A percentile compares a stretch with the other conserved stretches of the same genome.
Conservation (phyloP, 2,888 invertebrate genomes). For the Heteropelma amictum region DNA sequence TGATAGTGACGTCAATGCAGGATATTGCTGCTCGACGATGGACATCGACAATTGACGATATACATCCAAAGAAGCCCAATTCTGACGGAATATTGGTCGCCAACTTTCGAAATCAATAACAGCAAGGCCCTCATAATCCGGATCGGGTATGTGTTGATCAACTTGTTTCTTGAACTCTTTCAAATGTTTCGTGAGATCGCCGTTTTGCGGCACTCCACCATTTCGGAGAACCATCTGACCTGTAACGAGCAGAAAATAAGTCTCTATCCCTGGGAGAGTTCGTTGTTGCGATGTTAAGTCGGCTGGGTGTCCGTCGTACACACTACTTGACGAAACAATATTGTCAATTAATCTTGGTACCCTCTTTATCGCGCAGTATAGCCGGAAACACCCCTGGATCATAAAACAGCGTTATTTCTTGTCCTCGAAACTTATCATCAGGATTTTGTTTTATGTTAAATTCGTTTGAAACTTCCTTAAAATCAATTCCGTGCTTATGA, state of each 20-base stretch:
- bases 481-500: conserved; percentile 81
- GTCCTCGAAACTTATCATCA: conserved; percentile 83
- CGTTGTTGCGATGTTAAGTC: no score
- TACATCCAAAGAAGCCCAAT: conserved; percentile 83
- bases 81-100: conserved; percentile 88
- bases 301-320: no score
- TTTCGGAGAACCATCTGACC: conserved; percentile 81
- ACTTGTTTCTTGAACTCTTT: conserved; percentile 80
- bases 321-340: no score
- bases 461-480: conserved; percentile 80
- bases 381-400: conserved; percentile 87
- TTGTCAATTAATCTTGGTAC: conserved; percentile 32
- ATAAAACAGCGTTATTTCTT: conserved; percentile 84
- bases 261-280: not conserved
- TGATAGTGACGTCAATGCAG: no score
- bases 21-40: conserved; percentile 82
- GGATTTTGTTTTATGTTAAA: conserved; percentile 85
- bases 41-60: conserved; percentile 85
- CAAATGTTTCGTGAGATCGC: conserved; percentile 83
- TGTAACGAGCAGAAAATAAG: conserved; percentile 30
- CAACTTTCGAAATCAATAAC: conserved; percentile 92
- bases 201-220: conserved; percentile 89
- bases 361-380: conserved; percentile 79
- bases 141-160: conserved; percentile 81
- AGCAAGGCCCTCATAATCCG: conserved; percentile 83